A percentile compares a stretch with the other conserved stretches of the same genome.
Evolutionary conservation across 1,140 invertebrate genomes (phyloP).

Genomic region (Galleria mellonella): DNA sequence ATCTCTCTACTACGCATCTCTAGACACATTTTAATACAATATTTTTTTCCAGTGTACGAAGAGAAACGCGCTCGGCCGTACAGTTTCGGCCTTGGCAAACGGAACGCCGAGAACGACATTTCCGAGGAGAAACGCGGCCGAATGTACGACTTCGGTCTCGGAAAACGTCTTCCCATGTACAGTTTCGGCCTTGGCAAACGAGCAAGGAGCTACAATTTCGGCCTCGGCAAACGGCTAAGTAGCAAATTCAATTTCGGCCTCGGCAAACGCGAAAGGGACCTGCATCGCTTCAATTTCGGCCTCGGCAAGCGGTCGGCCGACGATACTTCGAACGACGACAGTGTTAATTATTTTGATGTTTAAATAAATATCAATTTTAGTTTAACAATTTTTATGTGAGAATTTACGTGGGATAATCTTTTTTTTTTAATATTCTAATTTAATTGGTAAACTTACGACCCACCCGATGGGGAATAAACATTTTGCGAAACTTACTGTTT

Average conservation of each 20-base stretch:
- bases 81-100: conserved; percentile 68
- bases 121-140: conserved; percentile 56
- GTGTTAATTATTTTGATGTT: conserved; percentile 44
- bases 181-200: conserved; percentile 62
- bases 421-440: background rate
- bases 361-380: conserved; percentile 26
- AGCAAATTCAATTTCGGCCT: conserved; percentile 65
- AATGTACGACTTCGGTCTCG: conserved; percentile 64
- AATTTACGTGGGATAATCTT: conserved; percentile 27
- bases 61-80: conserved; percentile 64
- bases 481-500: too few relatives aligned
- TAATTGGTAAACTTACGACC: background rate
- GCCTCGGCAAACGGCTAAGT: conserved; percentile 54
- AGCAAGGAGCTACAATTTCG: conserved; percentile 54
- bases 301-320: conserved; percentile 55
- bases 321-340: conserved; percentile 24
- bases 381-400: conserved; percentile 18
- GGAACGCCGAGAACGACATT: conserved; percentile 38
- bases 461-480: too few relatives aligned
- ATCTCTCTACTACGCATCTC: too few relatives aligned
- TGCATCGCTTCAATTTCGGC: conserved; percentile 63
- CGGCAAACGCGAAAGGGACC: conserved; percentile 52
- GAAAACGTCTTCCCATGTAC: conserved; percentile 55
- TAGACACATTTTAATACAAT: too few relatives aligned
- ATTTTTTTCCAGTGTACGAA: conserved; percentile 44